A percentile compares a stretch with the other conserved stretches of the same genome.
Evolutionary conservation across 2,888 invertebrate genomes (phyloP).

Genomic region (Ditula angustiorana): DNA sequence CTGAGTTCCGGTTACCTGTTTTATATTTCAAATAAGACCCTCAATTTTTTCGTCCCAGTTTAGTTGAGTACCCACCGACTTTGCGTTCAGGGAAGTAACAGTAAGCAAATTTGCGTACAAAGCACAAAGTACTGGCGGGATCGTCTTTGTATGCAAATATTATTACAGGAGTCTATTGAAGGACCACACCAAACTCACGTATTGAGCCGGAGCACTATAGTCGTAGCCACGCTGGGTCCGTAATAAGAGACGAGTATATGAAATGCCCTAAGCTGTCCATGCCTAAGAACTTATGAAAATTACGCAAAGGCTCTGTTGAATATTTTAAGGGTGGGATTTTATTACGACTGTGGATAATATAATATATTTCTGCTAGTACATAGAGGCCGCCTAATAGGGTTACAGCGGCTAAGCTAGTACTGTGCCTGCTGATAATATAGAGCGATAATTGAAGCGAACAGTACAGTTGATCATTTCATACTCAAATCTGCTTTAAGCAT

Average conservation of each 20-base stretch:
- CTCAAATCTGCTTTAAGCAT: constrained; percentile 78
- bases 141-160: constrained; percentile 79
- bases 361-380: background rate
- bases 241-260: constrained; percentile 54
- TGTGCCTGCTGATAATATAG: constrained; percentile 59
- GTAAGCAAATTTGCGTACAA: constrained; percentile 72
- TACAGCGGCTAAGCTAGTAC: constrained; percentile 48
- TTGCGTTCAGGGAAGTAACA: constrained; percentile 53
- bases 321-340: constrained; percentile 48
- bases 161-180: constrained; percentile 74
- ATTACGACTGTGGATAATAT: constrained; percentile 5
- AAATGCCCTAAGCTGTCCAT: constrained; percentile 48
- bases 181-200: constrained; percentile 66
- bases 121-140: constrained; percentile 66
- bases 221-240: constrained; percentile 54
- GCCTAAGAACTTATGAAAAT: constrained; percentile 56
- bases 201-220: constrained; percentile 58
- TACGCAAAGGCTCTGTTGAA: constrained; percentile 51
- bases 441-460: constrained; percentile 70
- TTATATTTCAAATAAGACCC: constrained; percentile 20
- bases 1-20: constrained; percentile 37
- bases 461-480: constrained; percentile 76
- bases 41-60: constrained; percentile 30
- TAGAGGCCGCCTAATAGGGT: constrained; percentile 7
- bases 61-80: constrained; percentile 43